These are phyloP conservation scores for Agonopterix arenella DNA, from an alignment of 2,888 invertebrate genomes.

Conservation along the genomic window DNA sequence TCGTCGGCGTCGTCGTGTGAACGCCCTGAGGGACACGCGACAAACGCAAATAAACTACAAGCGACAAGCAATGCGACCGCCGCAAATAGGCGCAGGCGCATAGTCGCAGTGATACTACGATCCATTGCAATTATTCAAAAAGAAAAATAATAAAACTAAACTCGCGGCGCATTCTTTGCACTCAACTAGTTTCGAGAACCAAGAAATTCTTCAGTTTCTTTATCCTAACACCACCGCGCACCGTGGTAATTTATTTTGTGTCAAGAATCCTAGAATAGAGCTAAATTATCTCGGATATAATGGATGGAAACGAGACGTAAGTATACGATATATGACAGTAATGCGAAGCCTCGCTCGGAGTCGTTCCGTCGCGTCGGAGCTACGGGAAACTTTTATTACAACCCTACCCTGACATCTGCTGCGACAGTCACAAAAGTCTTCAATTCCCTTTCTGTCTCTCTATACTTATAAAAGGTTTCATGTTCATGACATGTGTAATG, in stretches of 20 bases:
- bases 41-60: conserved; percentile 61
- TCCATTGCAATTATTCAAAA: conserved; percentile 31
- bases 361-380: conserved; percentile 15
- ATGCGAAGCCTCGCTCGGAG: not conserved
- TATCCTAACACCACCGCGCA: not conserved
- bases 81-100: conserved; percentile 42
- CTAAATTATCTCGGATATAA: not conserved
- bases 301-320: not conserved
- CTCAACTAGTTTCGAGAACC: not conserved
- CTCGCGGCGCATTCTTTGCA: no score
- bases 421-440: conserved; percentile 24
- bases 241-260: conserved; percentile 1
- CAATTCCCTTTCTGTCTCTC: conserved; percentile 16
- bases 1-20: conserved; percentile 43
- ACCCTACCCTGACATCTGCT: conserved; percentile 40
- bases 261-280: not conserved
- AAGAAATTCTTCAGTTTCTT: conserved; percentile 7
- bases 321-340: not conserved
- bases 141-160: no score
- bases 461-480: no score
- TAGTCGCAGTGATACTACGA: conserved; percentile 17
- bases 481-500: not conserved
- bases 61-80: conserved; percentile 16
- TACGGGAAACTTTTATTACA: conserved; percentile 43
- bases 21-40: conserved; percentile 64